Percentiles rank a stretch among this genome's conserved stretches.
phyloP scores from a whole-genome alignment of 2,888 invertebrate genomes.

The Griposia aprilina region DNA sequence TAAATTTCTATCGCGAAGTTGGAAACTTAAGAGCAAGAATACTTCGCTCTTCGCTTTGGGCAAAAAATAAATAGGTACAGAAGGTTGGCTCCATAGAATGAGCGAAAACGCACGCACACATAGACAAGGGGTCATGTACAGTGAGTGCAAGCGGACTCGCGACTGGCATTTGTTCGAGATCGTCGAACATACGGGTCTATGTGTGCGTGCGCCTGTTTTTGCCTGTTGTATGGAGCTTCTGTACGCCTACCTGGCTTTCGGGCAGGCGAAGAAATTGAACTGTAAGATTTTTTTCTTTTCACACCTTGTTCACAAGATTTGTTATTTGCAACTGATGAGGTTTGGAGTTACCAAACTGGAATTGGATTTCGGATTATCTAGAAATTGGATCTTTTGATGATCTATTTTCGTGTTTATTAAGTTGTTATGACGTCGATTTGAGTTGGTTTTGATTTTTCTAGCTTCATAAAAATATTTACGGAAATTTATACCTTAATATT shows the following conservation, averaged over 20 bases:
- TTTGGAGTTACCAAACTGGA: slow-evolving; percentile 51
- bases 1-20: slow-evolving; percentile 67
- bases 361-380: slow-evolving; percentile 64
- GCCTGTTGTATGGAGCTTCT: slow-evolving; percentile 1
- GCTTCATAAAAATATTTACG: background rate
- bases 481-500: background rate
- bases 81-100: background rate
- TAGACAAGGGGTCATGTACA: too few relatives aligned
- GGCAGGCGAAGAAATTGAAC: slow-evolving; percentile 38
- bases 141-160: too few relatives aligned
- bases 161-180: background rate
- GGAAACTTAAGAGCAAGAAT: slow-evolving; percentile 37
- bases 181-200: too few relatives aligned
- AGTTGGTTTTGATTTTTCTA: slow-evolving; percentile 11
- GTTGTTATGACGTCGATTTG: slow-evolving; percentile 15
- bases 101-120: background rate
- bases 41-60: slow-evolving; percentile 9
- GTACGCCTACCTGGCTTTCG: background rate
- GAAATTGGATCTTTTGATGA: slow-evolving; percentile 59
- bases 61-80: background rate
- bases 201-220: background rate
- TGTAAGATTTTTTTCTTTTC: slow-evolving; percentile 46
- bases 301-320: slow-evolving; percentile 61
- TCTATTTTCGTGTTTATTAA: slow-evolving; percentile 40
- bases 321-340: slow-evolving; percentile 64